Percentiles rank a stretch among this genome's conserved stretches.
These are phyloP conservation scores for Lapara coniferarum DNA, from an alignment of 2,888 invertebrate species.

Conservation along the genomic window DNA sequence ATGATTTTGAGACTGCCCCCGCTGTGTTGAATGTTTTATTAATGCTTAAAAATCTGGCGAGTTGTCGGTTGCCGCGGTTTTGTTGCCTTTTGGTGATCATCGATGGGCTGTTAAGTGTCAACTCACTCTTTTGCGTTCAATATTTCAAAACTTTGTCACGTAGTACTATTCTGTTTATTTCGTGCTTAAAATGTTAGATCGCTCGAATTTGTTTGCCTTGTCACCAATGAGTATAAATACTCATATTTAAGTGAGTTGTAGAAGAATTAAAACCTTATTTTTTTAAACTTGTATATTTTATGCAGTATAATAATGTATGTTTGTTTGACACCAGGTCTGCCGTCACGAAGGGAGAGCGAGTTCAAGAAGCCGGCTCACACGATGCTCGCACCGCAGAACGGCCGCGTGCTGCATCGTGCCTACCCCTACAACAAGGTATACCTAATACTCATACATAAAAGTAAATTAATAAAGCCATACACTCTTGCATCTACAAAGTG, in stretches of 20 bases:
- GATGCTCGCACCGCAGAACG: slow-evolving; percentile 69
- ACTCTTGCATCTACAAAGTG: too few species aligned
- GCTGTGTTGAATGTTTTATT: slow-evolving; percentile 62
- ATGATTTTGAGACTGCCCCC: slow-evolving; percentile 63
- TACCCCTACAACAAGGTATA: slow-evolving; percentile 67
- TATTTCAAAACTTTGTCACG: neutral
- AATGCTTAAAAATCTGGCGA: slow-evolving; percentile 63
- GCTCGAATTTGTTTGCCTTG: too few species aligned
- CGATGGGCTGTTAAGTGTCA: neutral
- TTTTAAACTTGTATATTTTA: too few species aligned
- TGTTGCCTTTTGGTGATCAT: neutral
- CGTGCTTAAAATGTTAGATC: too few species aligned
- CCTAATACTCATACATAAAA: too few species aligned
- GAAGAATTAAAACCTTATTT: too few species aligned
- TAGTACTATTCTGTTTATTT: too few species aligned
- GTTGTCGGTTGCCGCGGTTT: slow-evolving; percentile 52
- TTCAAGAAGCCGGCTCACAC: slow-evolving; percentile 85
- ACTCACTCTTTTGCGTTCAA: neutral
- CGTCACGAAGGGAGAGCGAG: slow-evolving; percentile 82
- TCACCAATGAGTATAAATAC: too few species aligned
- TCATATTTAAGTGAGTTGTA: too few species aligned
- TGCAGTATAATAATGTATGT: neutral
- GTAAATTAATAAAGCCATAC: too few species aligned
- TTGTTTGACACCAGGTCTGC: slow-evolving; percentile 68
- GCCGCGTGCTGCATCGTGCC: slow-evolving; percentile 73